Percentiles rank a stretch among this genome's conserved stretches.
phyloP scores from a whole-genome alignment of 2,888 invertebrate genomes.

The Venusia cambrica region DNA sequence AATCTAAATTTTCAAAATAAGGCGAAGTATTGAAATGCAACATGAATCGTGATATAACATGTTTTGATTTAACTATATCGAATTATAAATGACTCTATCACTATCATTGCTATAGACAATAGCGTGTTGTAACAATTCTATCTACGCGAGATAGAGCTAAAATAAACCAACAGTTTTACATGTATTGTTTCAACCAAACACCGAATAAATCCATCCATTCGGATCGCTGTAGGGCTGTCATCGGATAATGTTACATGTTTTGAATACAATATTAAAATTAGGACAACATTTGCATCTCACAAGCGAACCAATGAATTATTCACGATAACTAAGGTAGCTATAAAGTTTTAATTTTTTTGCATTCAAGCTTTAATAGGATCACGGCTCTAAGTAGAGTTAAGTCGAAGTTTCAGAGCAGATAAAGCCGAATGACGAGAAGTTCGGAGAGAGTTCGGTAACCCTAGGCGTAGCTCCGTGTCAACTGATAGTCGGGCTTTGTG shows the following conservation, averaged over 20 bases:
- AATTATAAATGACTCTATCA: too few species aligned
- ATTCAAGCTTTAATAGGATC: slow-evolving; percentile 33
- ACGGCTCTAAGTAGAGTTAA: slow-evolving; percentile 12
- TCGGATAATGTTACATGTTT: slow-evolving; percentile 48
- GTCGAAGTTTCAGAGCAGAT: slow-evolving; percentile 13
- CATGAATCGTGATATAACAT: too few species aligned
- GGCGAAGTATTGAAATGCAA: too few species aligned
- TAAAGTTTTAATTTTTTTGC: slow-evolving; percentile 43
- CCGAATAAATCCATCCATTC: slow-evolving; percentile 20
- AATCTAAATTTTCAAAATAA: too few species aligned
- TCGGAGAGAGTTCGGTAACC: slow-evolving; percentile 34
- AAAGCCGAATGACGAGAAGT: slow-evolving; percentile 17
- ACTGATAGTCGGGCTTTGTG: slow-evolving; percentile 64
- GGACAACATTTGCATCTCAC: slow-evolving; percentile 57
- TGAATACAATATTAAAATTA: slow-evolving; percentile 58
- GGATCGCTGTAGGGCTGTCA: slow-evolving; percentile 32
- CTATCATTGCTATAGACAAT: too few species aligned
- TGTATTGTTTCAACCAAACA: slow-evolving; percentile 11
- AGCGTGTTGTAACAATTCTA: neutral
- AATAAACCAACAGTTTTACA: slow-evolving; percentile 12
- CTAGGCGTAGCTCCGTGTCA: slow-evolving; percentile 52
- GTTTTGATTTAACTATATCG: too few species aligned
- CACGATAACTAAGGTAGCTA: slow-evolving; percentile 35
- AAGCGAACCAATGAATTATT: slow-evolving; percentile 52
- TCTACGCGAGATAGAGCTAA: slow-evolving; percentile 5